Base-by-base conservation (phyloP, 2,888 invertebrate species). In the Gastrophysa polygoni region DNA sequence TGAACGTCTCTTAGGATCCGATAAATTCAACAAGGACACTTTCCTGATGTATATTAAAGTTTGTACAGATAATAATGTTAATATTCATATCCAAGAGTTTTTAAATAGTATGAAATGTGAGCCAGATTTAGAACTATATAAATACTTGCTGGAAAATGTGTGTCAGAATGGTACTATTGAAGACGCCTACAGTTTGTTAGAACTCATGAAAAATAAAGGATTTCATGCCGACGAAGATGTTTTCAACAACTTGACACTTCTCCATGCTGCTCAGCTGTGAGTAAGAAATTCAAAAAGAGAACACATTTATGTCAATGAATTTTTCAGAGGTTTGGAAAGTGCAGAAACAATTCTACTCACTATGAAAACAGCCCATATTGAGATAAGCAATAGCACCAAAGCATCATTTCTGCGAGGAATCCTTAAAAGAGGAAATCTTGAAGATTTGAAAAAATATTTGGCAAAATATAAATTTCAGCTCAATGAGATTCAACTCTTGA, bases 161-260 rank as follows among this genome's bases (percentile, higher is more conserved):
- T 88, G 87, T 58, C 84, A 86, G 55, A 73, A 70, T 28, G 89
- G 88, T 11, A 85, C 89, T 71, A 75, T 87, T 16, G 82, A 85
- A 29, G 84, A 87, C 72, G 84, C 86, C 0, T 80, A 83, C 11
- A 83, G 85, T 70, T 81, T 90, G 5, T 80, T 91, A 57, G 80
- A 85, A 1, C 83, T 85, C 49, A 89, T 90, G 86, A 88, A 88
- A 69, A 73, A 82, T 1, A 78, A 80, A 16, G 80, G 80, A 1
- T 77, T 86, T 47, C 78, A 86, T 0, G 81, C 87, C 0, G 85
- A 85, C n/a, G 87, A 87, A 70, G 80, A 78, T 60, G 80, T 87
- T 17, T 88, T 88, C 57, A 86, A 87, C 70, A 83, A 85, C 0
- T 80, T 91, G 0, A 84, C 90, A 8, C 75, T 87, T 57, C 87